Evolutionary conservation across 1,140 invertebrate species (phyloP).

Genomic region (Musca domestica): DNA sequence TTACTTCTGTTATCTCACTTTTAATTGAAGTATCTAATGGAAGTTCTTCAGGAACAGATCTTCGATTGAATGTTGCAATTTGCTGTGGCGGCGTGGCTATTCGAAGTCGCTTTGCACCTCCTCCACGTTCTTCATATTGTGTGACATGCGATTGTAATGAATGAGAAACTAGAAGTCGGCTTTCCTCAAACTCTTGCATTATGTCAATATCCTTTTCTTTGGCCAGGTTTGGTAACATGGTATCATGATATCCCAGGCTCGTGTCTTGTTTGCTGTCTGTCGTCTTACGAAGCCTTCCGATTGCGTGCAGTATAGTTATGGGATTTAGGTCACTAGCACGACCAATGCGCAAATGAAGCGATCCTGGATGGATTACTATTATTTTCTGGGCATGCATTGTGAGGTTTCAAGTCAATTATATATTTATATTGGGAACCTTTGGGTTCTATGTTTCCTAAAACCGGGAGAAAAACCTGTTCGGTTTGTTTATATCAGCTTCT

Average conservation of each 20-base stretch:
- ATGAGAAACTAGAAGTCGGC: constrained; percentile 75
- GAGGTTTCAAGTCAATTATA: background rate
- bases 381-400: constrained; percentile 64
- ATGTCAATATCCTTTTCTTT: background rate
- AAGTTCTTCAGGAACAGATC: constrained; percentile 66
- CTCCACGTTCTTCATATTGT: constrained; percentile 1
- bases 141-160: constrained; percentile 67
- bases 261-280: constrained; percentile 60
- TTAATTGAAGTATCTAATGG: constrained; percentile 46
- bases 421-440: too few species aligned
- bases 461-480: background rate
- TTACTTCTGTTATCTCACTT: constrained; percentile 34
- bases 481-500: background rate
- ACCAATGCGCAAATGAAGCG: constrained; percentile 83
- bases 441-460: background rate
- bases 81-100: constrained; percentile 85
- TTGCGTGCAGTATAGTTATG: constrained; percentile 79
- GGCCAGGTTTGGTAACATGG: constrained; percentile 40
- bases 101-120: constrained; percentile 62
- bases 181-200: constrained; percentile 73
- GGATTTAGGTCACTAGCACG: constrained; percentile 86
- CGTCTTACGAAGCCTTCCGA: constrained; percentile 65
- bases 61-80: constrained; percentile 79
- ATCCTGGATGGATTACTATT: constrained; percentile 94
- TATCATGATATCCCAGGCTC: constrained; percentile 52